These are phyloP conservation scores for Diplolepis rosae DNA, from an alignment of 2,888 invertebrate genomes.

Conservation along the genomic window DNA sequence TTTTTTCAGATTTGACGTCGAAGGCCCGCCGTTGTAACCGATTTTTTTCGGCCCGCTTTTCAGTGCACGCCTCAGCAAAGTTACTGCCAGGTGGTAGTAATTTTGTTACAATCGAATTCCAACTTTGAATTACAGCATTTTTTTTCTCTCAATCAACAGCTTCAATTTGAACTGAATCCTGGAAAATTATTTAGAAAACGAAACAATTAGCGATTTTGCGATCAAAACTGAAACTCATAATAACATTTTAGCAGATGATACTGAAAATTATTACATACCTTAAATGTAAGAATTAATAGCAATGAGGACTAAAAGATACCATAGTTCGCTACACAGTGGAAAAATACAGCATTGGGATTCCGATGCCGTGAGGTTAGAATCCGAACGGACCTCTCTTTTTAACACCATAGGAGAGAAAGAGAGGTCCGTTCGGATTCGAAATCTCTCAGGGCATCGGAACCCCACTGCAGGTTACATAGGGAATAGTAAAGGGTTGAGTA, in stretches of 20 bases:
- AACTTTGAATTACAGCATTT: not conserved
- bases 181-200: not conserved
- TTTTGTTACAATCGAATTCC: not conserved
- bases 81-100: not conserved
- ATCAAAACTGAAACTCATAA: not conserved
- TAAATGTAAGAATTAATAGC: not conserved
- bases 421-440: no score
- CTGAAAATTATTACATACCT: not conserved
- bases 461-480: no score
- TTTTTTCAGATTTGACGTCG: not conserved
- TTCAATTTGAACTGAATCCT: no score
- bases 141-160: not conserved
- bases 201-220: not conserved
- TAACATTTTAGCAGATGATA: not conserved
- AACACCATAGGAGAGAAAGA: no score
- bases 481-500: no score
- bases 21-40: no score
- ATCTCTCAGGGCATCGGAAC: no score
- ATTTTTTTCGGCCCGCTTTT: not conserved
- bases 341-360: no score
- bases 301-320: no score
- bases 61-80: not conserved
- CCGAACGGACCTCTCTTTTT: no score
- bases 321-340: no score
- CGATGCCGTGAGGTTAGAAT: no score